Evolutionary conservation across 2,888 invertebrate genomes (phyloP), one percentile per base, ranked within the genome.

Genomic region (Lepidocyrtoides sp.): DNA sequence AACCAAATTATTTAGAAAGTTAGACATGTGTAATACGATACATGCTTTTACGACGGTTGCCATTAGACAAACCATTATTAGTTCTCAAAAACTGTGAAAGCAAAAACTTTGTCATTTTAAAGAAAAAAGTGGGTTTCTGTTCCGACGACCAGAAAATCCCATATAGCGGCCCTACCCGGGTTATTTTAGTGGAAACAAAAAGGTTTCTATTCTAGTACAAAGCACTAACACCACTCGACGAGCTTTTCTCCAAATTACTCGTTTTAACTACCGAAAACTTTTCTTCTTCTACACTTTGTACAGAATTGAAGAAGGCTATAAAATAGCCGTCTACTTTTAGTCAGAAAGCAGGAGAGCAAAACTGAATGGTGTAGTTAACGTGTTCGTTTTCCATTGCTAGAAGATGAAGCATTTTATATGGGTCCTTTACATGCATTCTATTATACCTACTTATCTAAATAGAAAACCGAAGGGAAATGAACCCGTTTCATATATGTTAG

Each of bases 381-480:
- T 41, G 44, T 32, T 72, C 44, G 12, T 10, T 44, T 72, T 44
- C 23, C 23, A 23, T 41, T 63, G 36, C n/a, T 5, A 26, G 66
- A 66, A 66, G 32, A 32, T 32, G 32, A 66, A 66, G n/a, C 5
- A 66, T 66, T 66, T n/a, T 32, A 66, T 60, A 60, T 32, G 32
- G 66, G 12, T 8, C 32, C 14, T 66, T 66, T 66, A 7, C 23
- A 26, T 32, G 5, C 51, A 54, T 12, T 7, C 10, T 12, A 8
- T 8, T 14, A 48, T 48, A 14, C 48, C 3, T 10, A 10, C n/a
- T 2, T 10, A 48, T n/a, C 10, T 2, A 48, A n/a, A 36, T 29
- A 57, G 12, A 32, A 81, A 86, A 77, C 63, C 79, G n/a, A 69
- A 88, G 87, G 87, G 66, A 88, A 79, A 88, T 32, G 81, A 88